These are phyloP conservation scores for Actinia tenebrosa DNA, from an alignment of 64 coral and sea anemone species.

Conservation along the genomic window DNA sequence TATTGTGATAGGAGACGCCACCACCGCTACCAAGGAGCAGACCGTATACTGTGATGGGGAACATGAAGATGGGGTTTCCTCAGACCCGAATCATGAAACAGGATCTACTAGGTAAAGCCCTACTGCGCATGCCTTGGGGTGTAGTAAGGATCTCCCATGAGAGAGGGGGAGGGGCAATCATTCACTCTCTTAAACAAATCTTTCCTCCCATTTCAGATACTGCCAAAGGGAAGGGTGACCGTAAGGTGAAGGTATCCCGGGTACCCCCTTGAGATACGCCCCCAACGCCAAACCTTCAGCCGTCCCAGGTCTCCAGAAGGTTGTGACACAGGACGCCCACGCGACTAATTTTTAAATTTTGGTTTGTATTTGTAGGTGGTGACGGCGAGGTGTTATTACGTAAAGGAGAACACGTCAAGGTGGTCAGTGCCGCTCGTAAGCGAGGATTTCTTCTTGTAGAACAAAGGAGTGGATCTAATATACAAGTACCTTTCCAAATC, in stretches of 20 bases:
- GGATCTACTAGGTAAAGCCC: slow-evolving; percentile 51
- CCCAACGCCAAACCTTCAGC: no score
- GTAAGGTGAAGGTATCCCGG: no score
- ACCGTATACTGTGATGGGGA: slow-evolving; percentile 89
- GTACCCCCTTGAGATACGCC: no score
- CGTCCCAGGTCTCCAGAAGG: no score
- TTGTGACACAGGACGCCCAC: neutral
- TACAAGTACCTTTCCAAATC: slow-evolving; percentile 14
- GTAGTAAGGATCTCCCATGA: no score
- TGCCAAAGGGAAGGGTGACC: no score
- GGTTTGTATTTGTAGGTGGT: neutral
- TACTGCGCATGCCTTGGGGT: neutral
- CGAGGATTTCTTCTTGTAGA: slow-evolving; percentile 21
- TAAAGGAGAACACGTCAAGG: slow-evolving; percentile 24
- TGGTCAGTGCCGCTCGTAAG: slow-evolving; percentile 18
- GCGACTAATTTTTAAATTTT: neutral
- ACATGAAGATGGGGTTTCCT: slow-evolving; percentile 98
- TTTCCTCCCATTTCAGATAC: no score
- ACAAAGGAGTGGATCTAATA: slow-evolving; percentile 14
- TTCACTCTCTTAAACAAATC: no score
- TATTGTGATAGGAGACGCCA: slow-evolving; percentile 49
- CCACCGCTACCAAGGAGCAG: slow-evolving; percentile 77
- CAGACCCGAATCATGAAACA: slow-evolving; percentile 87
- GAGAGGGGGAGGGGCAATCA: no score
- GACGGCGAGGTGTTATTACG: slow-evolving; percentile 12